phyloP scores from a whole-genome alignment of 2,113 vertebrate species.

The Orycteropus afer region DNA sequence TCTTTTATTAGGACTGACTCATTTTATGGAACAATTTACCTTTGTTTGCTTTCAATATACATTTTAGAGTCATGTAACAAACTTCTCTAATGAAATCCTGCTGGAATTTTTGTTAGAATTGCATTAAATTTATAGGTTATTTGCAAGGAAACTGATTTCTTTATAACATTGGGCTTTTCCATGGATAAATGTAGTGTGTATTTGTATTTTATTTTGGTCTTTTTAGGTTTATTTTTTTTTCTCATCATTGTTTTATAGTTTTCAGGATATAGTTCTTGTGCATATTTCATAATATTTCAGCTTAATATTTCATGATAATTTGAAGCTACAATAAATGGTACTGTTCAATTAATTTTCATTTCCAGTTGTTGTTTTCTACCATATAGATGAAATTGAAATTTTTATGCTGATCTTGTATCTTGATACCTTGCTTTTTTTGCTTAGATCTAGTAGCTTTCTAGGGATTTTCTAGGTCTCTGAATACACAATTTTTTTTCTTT shows the following conservation, averaged over 20 bases:
- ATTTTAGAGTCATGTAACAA: background rate
- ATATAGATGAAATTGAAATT: background rate
- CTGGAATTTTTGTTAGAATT: background rate
- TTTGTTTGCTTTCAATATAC: background rate
- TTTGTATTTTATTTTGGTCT: background rate
- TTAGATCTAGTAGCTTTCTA: background rate
- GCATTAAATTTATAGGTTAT: background rate
- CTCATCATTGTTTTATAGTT: background rate
- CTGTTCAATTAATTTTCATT: conserved; percentile 26
- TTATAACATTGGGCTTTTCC: background rate
- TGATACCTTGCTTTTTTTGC: background rate
- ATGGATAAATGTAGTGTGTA: background rate
- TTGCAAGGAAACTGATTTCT: background rate
- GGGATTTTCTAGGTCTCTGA: background rate
- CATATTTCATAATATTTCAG: background rate
- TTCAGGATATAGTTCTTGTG: background rate
- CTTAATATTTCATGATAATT: background rate
- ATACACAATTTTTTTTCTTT: background rate
- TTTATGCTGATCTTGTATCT: background rate
- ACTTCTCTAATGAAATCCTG: background rate
- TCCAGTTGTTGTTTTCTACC: background rate
- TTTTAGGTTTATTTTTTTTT: background rate
- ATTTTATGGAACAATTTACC: background rate
- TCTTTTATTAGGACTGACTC: background rate
- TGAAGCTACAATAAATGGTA: background rate